These are phyloP conservation scores for Myathropa florea DNA, from an alignment of 2,888 invertebrate genomes.

Conservation along the genomic window DNA sequence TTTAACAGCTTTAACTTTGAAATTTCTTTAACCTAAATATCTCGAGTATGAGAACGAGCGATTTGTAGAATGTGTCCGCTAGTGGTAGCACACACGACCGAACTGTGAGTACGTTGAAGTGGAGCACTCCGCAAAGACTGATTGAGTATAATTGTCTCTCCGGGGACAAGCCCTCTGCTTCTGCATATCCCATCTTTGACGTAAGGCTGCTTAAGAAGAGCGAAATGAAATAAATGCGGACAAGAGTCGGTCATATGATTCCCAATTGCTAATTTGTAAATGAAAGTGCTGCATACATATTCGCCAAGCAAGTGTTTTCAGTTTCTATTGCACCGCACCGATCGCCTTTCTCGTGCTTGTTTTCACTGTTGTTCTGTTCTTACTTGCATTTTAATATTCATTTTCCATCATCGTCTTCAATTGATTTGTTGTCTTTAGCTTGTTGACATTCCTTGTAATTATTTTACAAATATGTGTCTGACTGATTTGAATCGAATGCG, in stretches of 20 bases:
- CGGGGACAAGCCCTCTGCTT: conserved; percentile 31
- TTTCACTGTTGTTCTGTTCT: not conserved
- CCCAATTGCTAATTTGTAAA: conserved; percentile 53
- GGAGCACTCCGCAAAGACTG: conserved; percentile 47
- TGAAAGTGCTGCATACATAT: conserved; percentile 69
- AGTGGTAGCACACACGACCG: conserved; percentile 14
- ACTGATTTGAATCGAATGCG: not conserved
- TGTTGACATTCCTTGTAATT: conserved; percentile 32
- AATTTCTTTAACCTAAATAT: conserved; percentile 8
- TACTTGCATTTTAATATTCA: conserved; percentile 5
- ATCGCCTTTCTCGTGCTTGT: not conserved
- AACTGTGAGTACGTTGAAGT: conserved; percentile 37
- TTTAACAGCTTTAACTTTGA: not conserved
- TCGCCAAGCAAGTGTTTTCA: conserved; percentile 14
- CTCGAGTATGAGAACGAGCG: not conserved
- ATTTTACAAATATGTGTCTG: conserved; percentile 27
- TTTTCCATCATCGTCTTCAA: conserved; percentile 24
- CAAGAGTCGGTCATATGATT: conserved; percentile 51
- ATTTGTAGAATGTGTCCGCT: not conserved
- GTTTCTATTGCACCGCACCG: conserved; percentile 20
- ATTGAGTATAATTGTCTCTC: conserved; percentile 66
- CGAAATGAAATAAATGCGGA: conserved; percentile 19
- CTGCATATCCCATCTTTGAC: conserved; percentile 25
- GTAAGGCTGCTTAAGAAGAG: conserved; percentile 14
- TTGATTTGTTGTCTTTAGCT: conserved; percentile 45